These are phyloP conservation scores for Corythaeola cristata DNA, from an alignment of 2,113 vertebrate species.

Conservation along the genomic window DNA sequence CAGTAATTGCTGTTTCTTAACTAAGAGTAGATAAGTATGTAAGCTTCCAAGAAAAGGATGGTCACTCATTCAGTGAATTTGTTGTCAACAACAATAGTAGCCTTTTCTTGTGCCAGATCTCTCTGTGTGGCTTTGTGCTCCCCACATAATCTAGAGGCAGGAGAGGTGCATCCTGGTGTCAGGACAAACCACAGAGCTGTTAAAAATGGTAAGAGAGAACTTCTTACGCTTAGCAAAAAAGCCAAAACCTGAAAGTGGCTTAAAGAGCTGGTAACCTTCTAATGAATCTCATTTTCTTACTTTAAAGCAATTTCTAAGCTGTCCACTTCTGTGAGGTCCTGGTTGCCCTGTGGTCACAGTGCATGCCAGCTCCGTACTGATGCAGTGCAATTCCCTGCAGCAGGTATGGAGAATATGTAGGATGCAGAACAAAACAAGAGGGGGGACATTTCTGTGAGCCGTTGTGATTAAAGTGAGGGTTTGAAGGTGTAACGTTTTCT, in stretches of 20 bases:
- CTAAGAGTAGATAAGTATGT: background rate
- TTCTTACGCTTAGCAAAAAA: background rate
- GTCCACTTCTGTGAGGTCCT: background rate
- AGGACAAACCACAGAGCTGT: background rate
- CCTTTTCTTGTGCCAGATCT: background rate
- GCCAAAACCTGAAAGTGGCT: background rate
- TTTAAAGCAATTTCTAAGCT: background rate
- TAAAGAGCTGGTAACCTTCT: background rate
- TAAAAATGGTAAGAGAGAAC: background rate
- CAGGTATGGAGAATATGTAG: fast-evolving
- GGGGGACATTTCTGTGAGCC: background rate
- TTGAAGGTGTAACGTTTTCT: background rate
- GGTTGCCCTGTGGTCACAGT: background rate
- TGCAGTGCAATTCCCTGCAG: background rate
- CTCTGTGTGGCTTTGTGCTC: background rate
- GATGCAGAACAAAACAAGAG: background rate
- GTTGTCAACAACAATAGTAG: background rate
- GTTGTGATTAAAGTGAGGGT: background rate
- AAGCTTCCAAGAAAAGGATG: background rate
- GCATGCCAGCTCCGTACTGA: fast-evolving
- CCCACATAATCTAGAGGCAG: background rate
- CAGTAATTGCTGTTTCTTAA: background rate
- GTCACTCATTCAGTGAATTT: background rate
- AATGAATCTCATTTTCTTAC: background rate
- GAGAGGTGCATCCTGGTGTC: background rate